Conservation (phyloP, 2,113 vertebrate genomes). For the Bubo scandiacus region DNA sequence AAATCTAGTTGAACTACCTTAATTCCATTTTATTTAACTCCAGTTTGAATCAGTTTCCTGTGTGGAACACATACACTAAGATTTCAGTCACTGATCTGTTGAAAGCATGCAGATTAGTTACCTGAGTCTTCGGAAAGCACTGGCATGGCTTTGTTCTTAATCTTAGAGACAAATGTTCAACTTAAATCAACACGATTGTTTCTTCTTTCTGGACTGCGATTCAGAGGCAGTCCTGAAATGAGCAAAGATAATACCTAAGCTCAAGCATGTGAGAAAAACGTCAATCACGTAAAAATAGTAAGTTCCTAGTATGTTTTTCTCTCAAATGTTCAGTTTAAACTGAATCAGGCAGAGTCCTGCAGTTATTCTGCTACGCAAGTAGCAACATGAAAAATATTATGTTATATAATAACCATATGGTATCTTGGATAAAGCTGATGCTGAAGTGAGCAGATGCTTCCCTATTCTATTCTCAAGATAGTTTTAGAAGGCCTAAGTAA, state of each 20-base stretch:
- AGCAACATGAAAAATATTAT: neutral
- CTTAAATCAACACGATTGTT: neutral
- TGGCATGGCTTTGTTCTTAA: conserved; percentile 79
- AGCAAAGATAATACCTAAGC: neutral
- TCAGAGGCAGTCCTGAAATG: conserved; percentile 12
- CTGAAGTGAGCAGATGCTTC: neutral
- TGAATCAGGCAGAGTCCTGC: neutral
- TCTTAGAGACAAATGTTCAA: neutral
- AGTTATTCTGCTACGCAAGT: neutral
- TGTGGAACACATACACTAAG: neutral
- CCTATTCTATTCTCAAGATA: neutral
- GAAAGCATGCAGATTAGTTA: conserved; percentile 47
- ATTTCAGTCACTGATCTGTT: neutral
- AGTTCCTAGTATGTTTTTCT: neutral
- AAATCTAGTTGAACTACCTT: neutral
- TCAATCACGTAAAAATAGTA: neutral
- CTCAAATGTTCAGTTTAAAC: neutral
- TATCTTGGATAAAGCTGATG: neutral
- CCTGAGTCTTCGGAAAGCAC: conserved; percentile 86
- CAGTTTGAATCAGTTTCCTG: neutral
- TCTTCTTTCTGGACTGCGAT: neutral
- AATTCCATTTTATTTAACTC: neutral
- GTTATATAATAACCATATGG: neutral
- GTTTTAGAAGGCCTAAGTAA: neutral
- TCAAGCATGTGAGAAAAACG: neutral